Base-by-base conservation (phyloP, 2,797 vertebrate genomes). In the Lacerta agilis region DNA sequence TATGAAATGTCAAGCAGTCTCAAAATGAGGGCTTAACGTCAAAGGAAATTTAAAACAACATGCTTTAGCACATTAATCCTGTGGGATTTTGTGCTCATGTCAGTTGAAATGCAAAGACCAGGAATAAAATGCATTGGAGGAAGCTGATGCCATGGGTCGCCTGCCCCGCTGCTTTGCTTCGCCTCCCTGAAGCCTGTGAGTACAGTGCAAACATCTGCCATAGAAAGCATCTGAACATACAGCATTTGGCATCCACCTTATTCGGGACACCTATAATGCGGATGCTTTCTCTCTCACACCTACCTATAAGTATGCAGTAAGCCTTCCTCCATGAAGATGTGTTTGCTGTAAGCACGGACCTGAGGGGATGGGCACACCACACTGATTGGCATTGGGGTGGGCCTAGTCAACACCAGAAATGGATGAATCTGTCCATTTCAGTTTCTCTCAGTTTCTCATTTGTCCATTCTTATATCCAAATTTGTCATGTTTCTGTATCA, bases 21-120 rank as follows among this genome's bases (percentile, higher is more conserved):
- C 82, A 85, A 64, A 84, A 85, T 41, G 5, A 36, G 77, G 79
- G 23, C 67, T 88, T 82, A 82, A 82, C 11, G 45, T 45, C 4
- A 27, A 41, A 79, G 13, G n/a, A 73, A 64, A 45, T 64, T 64
- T 64, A 33, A 69, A 69, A 36, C 38, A 69, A 43, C 55, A 36
- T 61, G 25, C 72, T 79, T 79, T 79, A 58, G 49, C 38, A 61
- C 27, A 17, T 45, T 61, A 85, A 79, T 36, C 38, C 38, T 79
- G 43, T 43, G 72, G 76, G 45, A 36, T 71, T 84, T 84, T 64
- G 76, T 18, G 9, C 4, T 64, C 45, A 43, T 33, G 23, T 71
- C 45, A 58, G 17, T 20, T 29, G 69, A 79, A 84, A 88, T 43
- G 27, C 38, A 86, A 67, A 43, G 41, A 49, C 38, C 78, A 85